Base-by-base conservation (phyloP, 2,113 vertebrate genomes). In the Globicephala melas region DNA sequence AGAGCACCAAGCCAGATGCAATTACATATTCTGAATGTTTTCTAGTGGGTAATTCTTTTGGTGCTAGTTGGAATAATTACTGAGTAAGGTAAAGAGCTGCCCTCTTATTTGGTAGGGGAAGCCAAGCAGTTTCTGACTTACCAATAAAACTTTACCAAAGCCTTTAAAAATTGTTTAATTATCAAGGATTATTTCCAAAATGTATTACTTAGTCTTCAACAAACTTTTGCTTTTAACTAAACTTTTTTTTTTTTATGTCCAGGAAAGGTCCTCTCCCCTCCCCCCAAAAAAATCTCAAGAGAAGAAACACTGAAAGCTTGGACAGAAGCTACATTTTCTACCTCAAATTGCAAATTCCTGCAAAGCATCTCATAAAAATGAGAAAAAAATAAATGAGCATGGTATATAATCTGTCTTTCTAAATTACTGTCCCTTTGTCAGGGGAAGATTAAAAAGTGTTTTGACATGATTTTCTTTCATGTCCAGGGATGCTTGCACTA, bases 1-100 rank as follows among this genome's bases (percentile, higher is more conserved):
- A 92, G 82, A 77, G 28, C 36, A 95, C 77, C 31, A 92, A 94
- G 41, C 44, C 55, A 96, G 67, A 93, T 79, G 76, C 31, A 97
- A 86, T 95, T 96, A 71, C 20, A 86, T 89, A 89, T 91, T 96
- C 58, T 96, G 88, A 97, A 96, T 96, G 53, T 82, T 96, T 94
- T 94, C 65, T 76, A 97, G 70, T 50, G 31, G 25, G 31, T 87
- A 88, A 68, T 53, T 95, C 68, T 94, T 88, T 23, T 84, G 89
- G 62, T 89, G 12, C 44, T 90, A 94, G 94, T 81, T 60, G 87
- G 18, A 93, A 47, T 91, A 95, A 97, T 96, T 94, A 77, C 65
- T 93, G n/a, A 87, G 21, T 20, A 88, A 95, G 92, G 80, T 87
- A 93, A 86, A 95, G 28, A 77, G 6, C 50, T 96, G 14, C 28